Evolutionary conservation across 2,797 vertebrate species (phyloP).

Genomic region (Pangasius sanitwongsei): DNA sequence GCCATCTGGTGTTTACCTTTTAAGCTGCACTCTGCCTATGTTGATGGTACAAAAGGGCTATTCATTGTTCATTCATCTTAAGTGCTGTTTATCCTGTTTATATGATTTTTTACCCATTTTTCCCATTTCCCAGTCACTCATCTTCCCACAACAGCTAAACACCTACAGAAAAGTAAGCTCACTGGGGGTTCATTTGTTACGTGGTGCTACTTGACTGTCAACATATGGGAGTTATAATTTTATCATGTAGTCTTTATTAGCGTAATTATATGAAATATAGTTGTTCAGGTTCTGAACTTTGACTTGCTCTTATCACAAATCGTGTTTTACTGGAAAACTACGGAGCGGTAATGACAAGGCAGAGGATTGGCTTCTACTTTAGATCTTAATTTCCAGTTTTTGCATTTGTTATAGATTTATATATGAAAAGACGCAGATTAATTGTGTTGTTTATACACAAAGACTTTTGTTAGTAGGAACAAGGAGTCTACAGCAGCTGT

Average conservation of each 20-base stretch:
- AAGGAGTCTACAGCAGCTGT: neutral
- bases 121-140: neutral
- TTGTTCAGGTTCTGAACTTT: neutral
- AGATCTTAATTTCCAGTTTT: conserved; percentile 10
- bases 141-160: neutral
- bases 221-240: neutral
- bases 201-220: neutral
- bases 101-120: neutral
- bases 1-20: conserved; percentile 46
- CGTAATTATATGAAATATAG: neutral
- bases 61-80: neutral
- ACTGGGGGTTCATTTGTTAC: neutral
- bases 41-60: neutral
- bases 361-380: conserved; percentile 1
- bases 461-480: conserved; percentile 14
- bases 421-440: neutral
- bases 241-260: neutral
- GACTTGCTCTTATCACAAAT: neutral
- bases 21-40: neutral
- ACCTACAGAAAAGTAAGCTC: neutral
- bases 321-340: neutral
- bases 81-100: neutral
- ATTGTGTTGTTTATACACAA: neutral
- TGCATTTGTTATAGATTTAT: conserved; percentile 8
- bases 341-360: neutral